Evolutionary conservation across 2,113 vertebrate species (phyloP).

Genomic region (Pipra filicauda): DNA sequence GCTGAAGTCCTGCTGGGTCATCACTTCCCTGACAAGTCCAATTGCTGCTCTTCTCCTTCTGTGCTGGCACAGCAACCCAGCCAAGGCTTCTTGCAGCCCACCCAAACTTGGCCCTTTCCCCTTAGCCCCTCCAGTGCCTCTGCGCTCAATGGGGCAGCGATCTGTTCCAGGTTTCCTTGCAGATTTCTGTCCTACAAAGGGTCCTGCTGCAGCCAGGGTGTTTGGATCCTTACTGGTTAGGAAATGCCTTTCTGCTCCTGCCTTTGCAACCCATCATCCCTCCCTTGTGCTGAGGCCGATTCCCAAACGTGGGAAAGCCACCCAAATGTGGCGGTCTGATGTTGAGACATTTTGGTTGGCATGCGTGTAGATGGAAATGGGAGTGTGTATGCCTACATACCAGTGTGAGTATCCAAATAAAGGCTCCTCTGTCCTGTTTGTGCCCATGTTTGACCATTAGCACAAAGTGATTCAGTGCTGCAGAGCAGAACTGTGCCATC

Average conservation of each 20-base stretch:
- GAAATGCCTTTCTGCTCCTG: neutral
- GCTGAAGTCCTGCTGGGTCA: neutral
- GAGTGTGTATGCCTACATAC: neutral
- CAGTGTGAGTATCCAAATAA: neutral
- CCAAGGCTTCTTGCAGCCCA: neutral
- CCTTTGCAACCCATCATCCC: neutral
- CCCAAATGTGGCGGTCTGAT: neutral
- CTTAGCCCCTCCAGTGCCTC: neutral
- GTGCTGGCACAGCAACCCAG: neutral
- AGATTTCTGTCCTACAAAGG: neutral
- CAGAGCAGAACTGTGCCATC: neutral
- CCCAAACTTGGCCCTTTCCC: fast-evolving
- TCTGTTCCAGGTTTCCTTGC: neutral
- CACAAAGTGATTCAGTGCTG: neutral
- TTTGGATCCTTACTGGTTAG: neutral
- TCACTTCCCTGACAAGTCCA: neutral
- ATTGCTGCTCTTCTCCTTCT: neutral
- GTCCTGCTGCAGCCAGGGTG: neutral
- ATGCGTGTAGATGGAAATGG: neutral
- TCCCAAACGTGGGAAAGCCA: neutral
- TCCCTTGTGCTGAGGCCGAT: neutral
- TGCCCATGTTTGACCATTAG: constrained; percentile 40
- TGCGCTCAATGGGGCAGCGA: neutral
- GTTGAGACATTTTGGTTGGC: constrained; percentile 2
- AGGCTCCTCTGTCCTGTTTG: neutral